Evolutionary conservation across 2,797 vertebrate genomes (phyloP).

Genomic region (Dromococcyx pavoninus): DNA sequence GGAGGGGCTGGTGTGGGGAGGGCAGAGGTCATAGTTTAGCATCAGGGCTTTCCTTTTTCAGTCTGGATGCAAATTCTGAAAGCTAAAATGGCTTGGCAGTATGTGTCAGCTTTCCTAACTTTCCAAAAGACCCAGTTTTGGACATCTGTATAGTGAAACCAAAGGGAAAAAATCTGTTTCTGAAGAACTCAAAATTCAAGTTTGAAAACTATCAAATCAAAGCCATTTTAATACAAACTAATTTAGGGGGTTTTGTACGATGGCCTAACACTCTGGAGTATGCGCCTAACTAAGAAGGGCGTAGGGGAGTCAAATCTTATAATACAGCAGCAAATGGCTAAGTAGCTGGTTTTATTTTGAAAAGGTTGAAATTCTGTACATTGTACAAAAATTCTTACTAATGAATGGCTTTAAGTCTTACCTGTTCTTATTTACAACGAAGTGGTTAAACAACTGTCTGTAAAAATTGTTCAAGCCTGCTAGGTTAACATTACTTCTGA

Average conservation of each 20-base stretch:
- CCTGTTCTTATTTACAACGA: neutral
- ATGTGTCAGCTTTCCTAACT: neutral
- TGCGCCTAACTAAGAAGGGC: neutral
- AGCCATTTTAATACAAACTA: neutral
- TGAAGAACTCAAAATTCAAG: neutral
- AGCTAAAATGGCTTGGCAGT: neutral
- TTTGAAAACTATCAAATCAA: neutral
- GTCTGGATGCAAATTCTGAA: neutral
- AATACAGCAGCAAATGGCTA: neutral
- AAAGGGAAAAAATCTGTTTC: neutral
- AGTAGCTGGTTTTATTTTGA: neutral
- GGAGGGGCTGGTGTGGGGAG: neutral
- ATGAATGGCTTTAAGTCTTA: neutral
- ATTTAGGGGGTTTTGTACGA: neutral
- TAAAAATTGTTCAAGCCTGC: slow-evolving; percentile 11
- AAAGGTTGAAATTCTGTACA: neutral
- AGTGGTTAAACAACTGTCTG: slow-evolving; percentile 21
- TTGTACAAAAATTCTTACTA: neutral
- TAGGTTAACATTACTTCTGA: slow-evolving; percentile 23
- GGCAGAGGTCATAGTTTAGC: neutral
- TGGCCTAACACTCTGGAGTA: neutral
- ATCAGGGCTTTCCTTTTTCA: neutral
- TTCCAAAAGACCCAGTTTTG: neutral
- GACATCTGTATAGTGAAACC: neutral
- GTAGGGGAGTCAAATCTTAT: neutral